Evolutionary conservation across 2,888 invertebrate genomes (phyloP), one percentile per base, ranked within the genome.

Genomic region (Plebejus argus): DNA sequence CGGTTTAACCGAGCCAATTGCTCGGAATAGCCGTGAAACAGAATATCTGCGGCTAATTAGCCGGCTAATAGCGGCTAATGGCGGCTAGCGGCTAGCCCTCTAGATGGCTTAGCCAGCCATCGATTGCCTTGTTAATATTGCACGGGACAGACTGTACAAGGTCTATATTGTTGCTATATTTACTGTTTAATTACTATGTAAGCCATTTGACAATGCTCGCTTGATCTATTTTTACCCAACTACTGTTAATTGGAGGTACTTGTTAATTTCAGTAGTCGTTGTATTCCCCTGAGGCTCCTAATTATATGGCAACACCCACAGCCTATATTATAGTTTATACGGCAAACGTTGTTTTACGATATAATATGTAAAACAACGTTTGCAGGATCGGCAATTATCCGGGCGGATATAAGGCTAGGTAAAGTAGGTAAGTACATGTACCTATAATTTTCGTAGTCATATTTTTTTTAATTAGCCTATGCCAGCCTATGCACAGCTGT

Each of bases 121-220:
- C 66, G 66, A 66, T 66, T 66, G 66, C 66, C 66, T 66, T 66
- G 66, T 66, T 66, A 66, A 33, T 66, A 66, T 66, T 66, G 66
- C 66, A 66, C 12, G 7, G 66, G 28, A 6, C 33, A 6, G 66
- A 33, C 33, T 18, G 20, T 66, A 15, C 28, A 12, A 61, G 10
- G 61, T 12, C 3, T 3, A 12, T 12, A 12, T 23, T 20, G 12
- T 18, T 5, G 18, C 15, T 66, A 66, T 66, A 15, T 66, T 33
- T 66, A 66, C 28, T 28, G 5, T 33, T 61, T 33, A 28, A 66
- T 66, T 66, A 66, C 66, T 66, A 33, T 15, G 28, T 66, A 18
- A 66, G 66, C 28, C 15, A 28, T 28, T 66, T 66, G 33, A 66
- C 66, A 28, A 66, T 66, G 12, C 23, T 10, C 12, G 10, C 10